A percentile compares a stretch with the other conserved stretches of the same genome.
Evolutionary conservation across 1,140 invertebrate genomes (phyloP).

Genomic region (Cecropterus lyciades): DNA sequence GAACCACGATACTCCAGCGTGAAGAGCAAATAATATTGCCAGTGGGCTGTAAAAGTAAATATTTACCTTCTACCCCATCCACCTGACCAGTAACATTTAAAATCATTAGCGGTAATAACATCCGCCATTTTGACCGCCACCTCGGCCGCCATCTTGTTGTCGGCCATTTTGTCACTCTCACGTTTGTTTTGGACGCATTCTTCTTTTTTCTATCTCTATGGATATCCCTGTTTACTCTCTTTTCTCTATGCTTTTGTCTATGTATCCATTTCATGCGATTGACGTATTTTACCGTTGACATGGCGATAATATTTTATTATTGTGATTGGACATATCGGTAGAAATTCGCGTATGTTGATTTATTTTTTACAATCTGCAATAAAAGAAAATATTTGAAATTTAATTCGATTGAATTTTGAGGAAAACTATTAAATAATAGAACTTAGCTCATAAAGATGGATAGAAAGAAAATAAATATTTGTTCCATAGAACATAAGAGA

Average conservation of each 20-base stretch:
- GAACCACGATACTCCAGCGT: no score
- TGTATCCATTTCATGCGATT: constrained; percentile 26
- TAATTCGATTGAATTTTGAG: no score
- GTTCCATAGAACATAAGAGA: no score
- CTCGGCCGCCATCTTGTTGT: constrained; percentile 49
- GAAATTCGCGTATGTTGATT: constrained; percentile 11
- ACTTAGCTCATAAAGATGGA: no score
- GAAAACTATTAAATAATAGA: no score
- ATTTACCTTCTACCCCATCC: constrained; percentile 63
- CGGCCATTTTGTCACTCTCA: constrained; percentile 38
- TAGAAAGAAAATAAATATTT: no score
- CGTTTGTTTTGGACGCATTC: not conserved
- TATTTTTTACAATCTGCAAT: not conserved
- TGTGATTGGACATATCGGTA: constrained; percentile 64
- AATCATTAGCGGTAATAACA: constrained; percentile 65
- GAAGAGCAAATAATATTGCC: constrained; percentile 25
- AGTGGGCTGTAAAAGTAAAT: no score
- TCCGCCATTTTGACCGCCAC: constrained; percentile 59
- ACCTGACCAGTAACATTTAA: constrained; percentile 60
- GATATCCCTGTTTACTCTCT: constrained; percentile 14
- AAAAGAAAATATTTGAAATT: no score
- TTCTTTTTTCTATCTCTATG: constrained; percentile 37
- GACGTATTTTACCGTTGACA: constrained; percentile 69
- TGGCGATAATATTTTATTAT: constrained; percentile 46
- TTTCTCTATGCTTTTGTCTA: constrained; percentile 27